A percentile compares a stretch with the other conserved stretches of the same genome.
Evolutionary conservation across 2,113 vertebrate species (phyloP).

Genomic region (Actenoides lindsayi): DNA sequence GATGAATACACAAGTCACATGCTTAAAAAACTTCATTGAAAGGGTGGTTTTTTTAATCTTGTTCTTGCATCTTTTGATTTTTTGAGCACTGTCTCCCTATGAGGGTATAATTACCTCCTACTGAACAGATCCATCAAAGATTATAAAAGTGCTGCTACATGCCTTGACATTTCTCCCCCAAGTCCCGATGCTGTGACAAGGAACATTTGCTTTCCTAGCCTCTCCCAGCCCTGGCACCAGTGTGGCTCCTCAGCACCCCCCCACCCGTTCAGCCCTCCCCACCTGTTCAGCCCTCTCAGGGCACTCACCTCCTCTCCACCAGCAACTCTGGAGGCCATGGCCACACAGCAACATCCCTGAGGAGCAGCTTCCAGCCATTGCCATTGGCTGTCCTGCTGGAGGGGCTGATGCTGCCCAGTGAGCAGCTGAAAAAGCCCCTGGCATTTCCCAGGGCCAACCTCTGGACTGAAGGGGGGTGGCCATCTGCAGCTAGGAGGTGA

Average conservation of each 20-base stretch:
- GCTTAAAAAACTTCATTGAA: neutral
- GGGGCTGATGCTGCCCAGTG: fast-evolving
- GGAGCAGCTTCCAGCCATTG: neutral
- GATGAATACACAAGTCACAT: neutral
- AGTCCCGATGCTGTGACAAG: fast-evolving
- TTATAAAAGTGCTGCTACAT: neutral
- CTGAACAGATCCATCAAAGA: neutral
- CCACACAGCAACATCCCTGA: fast-evolving
- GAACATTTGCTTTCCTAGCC: fast-evolving
- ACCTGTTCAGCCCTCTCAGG: fast-evolving
- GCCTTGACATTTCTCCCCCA: neutral
- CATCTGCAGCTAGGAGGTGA: too few relatives aligned
- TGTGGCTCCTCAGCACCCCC: neutral
- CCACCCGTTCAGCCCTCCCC: fast-evolving
- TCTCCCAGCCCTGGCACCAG: fast-evolving
- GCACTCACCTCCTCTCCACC: neutral
- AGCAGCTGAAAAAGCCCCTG: fast-evolving
- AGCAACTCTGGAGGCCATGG: fast-evolving
- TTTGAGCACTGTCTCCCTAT: neutral
- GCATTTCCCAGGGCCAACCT: fast-evolving
- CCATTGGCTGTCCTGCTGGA: fast-evolving
- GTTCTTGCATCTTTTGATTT: neutral
- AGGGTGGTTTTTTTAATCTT: neutral
- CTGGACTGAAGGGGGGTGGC: too few relatives aligned
- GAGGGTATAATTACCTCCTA: neutral